A percentile compares a stretch with the other conserved stretches of the same genome.
These are phyloP conservation scores for Agriopis aurantiaria DNA, from an alignment of 2,888 invertebrate genomes.

Conservation along the genomic window DNA sequence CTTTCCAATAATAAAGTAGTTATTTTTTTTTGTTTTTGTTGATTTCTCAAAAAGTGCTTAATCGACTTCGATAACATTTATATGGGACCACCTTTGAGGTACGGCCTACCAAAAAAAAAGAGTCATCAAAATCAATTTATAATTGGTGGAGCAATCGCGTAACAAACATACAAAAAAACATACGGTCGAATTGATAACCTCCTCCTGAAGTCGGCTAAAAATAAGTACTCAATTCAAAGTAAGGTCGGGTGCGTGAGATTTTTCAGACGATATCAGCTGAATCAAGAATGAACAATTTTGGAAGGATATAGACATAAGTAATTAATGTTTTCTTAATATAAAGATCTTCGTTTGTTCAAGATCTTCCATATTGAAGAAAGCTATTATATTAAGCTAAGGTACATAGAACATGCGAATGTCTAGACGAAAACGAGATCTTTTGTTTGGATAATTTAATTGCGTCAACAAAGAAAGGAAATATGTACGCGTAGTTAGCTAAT, in stretches of 20 bases:
- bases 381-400: too few species aligned
- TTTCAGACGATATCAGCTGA: slow-evolving; percentile 2
- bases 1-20: too few species aligned
- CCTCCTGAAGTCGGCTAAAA: too few species aligned
- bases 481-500: background rate
- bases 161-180: too few species aligned
- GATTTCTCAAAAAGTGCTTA: too few species aligned
- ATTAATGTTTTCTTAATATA: slow-evolving; percentile 25
- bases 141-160: too few species aligned
- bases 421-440: background rate
- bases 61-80: too few species aligned
- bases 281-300: background rate
- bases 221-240: background rate
- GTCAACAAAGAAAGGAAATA: slow-evolving; percentile 1
- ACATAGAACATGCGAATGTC: background rate
- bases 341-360: slow-evolving; percentile 10
- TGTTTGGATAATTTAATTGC: slow-evolving; percentile 5
- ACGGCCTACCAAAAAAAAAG: too few species aligned
- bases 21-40: too few species aligned
- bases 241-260: background rate
- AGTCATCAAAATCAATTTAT: too few species aligned
- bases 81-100: too few species aligned
- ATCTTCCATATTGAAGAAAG: background rate
- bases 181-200: too few species aligned
- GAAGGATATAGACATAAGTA: slow-evolving; percentile 13